Evolutionary conservation across 2,113 vertebrate species (phyloP), one percentile per base, ranked within the genome.

Genomic region (Pangasianodon gigas): DNA sequence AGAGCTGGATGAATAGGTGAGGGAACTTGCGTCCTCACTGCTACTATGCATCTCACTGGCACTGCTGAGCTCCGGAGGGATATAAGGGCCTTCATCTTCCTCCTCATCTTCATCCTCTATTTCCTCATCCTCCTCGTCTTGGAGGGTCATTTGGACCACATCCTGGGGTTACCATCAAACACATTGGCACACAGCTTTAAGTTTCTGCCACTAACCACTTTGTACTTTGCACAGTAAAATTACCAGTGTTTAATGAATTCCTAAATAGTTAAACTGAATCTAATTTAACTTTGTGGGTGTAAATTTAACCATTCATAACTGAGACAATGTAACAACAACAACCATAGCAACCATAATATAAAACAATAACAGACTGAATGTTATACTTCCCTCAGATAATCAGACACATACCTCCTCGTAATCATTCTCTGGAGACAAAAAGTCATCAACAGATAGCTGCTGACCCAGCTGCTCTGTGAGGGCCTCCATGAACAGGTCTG

Each of bases 1-100:
- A 0, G 98, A 99, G 86, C 97, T 96, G 10, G 98, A 98, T 85
- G 98, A 99, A 94, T 98, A 99, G 85, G 98, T 99, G 74, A 99
- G 96, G 41, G 98, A 99, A 92, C 98, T 99, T 88, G 97, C 98
- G 24, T 99, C 98, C 1, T 98, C 96, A 48, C 96, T 96, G 62
- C 95, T 98, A 0, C 98, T 98, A 91, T 97, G 93, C 75, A 96
- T 96, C 74, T 99, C 98, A 80, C 98, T 99, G 0, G 97, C 95
- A 86, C 98, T 99, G 96, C 98, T 99, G 74, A 96, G 94, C 2
- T 98, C 98, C 0, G 97, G 97, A 90, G 97, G 96, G 13, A 96
- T 93, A 0, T 97, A 98, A 91, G 96, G 97, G 89, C 96, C 97
- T 62, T 94, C 96, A 92, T 98, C 96, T 48, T 96, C 96, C 41